Conservation (phyloP, 2,888 invertebrate species). For the Kryphioiulus occultus region DNA sequence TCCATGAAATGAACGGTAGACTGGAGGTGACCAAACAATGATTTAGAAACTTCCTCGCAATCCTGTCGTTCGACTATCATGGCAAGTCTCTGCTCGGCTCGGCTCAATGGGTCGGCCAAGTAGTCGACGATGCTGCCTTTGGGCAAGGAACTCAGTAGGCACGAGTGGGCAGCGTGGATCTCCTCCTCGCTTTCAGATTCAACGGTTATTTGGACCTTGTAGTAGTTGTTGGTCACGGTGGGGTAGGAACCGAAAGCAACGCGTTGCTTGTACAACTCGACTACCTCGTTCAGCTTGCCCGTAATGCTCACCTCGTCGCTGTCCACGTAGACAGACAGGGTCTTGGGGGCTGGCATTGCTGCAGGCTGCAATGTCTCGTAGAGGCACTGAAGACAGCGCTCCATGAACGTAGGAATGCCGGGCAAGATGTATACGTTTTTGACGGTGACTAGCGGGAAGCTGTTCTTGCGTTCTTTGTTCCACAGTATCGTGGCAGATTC, state of each 20-base stretch:
- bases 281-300: slow-evolving; percentile 64
- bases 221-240: slow-evolving; percentile 65
- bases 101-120: slow-evolving; percentile 62
- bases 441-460: slow-evolving; percentile 65
- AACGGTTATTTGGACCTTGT: slow-evolving; percentile 67
- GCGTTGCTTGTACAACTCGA: slow-evolving; percentile 63
- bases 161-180: slow-evolving; percentile 62
- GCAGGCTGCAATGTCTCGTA: slow-evolving; percentile 59
- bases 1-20: slow-evolving; percentile 61
- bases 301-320: slow-evolving; percentile 58
- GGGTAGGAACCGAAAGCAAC: slow-evolving; percentile 71
- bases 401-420: slow-evolving; percentile 71
- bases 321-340: slow-evolving; percentile 51
- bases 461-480: background rate
- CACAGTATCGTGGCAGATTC: slow-evolving; percentile 57
- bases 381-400: slow-evolving; percentile 59
- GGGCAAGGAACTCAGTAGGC: slow-evolving; percentile 61
- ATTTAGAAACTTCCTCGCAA: slow-evolving; percentile 44
- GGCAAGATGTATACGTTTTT: slow-evolving; percentile 75
- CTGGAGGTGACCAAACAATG: slow-evolving; percentile 56
- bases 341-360: background rate
- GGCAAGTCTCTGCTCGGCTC: slow-evolving; percentile 57
- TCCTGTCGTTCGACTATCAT: background rate
- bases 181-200: slow-evolving; percentile 63
- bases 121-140: slow-evolving; percentile 64